Conservation (phyloP, 2,797 vertebrate species). For the Onychomys leucogaster region DNA sequence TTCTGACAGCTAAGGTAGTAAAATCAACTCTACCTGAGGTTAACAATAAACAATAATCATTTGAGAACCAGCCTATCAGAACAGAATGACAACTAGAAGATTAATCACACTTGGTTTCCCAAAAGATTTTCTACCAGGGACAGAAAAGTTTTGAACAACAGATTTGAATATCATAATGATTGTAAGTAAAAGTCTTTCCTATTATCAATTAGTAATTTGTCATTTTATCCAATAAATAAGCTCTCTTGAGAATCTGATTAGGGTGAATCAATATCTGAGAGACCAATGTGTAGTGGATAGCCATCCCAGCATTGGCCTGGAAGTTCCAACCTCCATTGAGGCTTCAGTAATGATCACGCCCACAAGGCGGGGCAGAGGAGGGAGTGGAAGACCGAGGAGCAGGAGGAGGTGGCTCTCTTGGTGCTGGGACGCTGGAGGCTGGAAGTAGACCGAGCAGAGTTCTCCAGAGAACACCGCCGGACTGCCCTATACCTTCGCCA, state of each 20-base stretch:
- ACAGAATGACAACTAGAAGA: not conserved
- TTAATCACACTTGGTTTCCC: slow-evolving; percentile 16
- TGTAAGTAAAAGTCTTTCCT: not conserved
- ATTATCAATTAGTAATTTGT: not conserved
- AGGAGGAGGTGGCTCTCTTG: too few species aligned
- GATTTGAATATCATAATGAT: not conserved
- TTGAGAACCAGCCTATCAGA: not conserved
- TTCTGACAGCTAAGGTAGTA: not conserved
- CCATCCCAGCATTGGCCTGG: too few species aligned
- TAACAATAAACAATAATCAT: not conserved
- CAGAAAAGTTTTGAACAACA: not conserved
- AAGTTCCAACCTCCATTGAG: too few species aligned
- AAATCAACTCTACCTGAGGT: not conserved
- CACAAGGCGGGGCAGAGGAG: too few species aligned
- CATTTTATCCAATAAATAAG: not conserved
- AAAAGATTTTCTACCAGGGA: not conserved
- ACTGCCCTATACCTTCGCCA: too few species aligned
- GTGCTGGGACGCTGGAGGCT: too few species aligned
- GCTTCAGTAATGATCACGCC: too few species aligned
- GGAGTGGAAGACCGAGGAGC: too few species aligned
- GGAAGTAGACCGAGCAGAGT: too few species aligned
- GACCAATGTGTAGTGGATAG: too few species aligned
- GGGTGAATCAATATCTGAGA: not conserved
- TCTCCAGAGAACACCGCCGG: too few species aligned
- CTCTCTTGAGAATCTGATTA: not conserved